Base-by-base conservation (phyloP, 2,888 invertebrate genomes). In the Eupithecia abbreviata region DNA sequence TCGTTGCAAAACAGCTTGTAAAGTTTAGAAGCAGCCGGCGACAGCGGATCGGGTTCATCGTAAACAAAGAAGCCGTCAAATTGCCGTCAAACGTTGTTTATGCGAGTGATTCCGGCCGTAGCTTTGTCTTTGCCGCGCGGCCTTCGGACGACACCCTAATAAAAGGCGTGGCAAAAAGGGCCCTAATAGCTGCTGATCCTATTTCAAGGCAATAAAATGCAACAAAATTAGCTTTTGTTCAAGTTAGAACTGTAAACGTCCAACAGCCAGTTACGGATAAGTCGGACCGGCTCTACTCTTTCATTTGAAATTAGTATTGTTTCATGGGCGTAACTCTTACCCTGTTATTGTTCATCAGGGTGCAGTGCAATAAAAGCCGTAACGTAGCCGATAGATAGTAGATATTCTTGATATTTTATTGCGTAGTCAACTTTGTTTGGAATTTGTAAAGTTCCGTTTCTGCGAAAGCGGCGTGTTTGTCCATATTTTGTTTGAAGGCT, bases 181-280 rank as follows among this genome's bases (percentile, higher is more conserved):
- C 88, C 90, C 90, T 94, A 95, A 94, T 94, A 89, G 91, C 86
- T 85, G 89, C 90, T 92, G 92, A 93, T 93, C 93, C 93, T 92
- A 94, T 95, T 95, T 90, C 90, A 89, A 91, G 89, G 93, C 89
- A 91, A 92, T 94, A 94, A 94, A 95, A 91, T 92, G 94, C 93
- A 94, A 94, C 95, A 95, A 94, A 94, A 94, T 95, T 93, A 93
- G 92, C 91, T 89, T 91, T 94, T 94, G 93, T 93, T 90, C 90
- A 91, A 90, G 84, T 85, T 85, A 84, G 87, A 91, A 91, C 89
- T 88, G 91, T 91, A 89, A 92, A 92, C 83, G 90, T 90, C 88
- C 87, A 89, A 85, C 84, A 86, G 87, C 85, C 85, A 86, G 86
- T 84, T 86, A 88, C 83, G 84, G 87, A 87, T 86, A 83, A 84